Base-by-base conservation (phyloP, 1,140 invertebrate genomes). In the Drosophila santomea region DNA sequence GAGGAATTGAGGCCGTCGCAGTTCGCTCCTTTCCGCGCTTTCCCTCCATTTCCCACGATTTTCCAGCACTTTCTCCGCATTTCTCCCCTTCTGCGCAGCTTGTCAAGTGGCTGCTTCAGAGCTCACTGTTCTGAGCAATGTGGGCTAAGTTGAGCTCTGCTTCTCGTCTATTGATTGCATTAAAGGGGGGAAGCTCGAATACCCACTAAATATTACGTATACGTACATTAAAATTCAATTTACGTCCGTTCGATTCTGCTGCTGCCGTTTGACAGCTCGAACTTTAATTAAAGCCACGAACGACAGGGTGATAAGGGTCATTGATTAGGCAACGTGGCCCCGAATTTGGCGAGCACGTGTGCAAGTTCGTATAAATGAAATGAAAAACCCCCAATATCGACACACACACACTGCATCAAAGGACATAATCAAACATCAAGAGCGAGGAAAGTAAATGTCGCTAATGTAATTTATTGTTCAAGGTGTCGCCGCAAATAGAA, bases 141-240 rank as follows among this genome's bases (percentile, higher is more conserved):
- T 84, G 66, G 76, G 81, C 76, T 73, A 85, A 85, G 76, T 84
- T 84, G 63, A 71, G 76, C 74, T 69, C 58, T 66, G 52, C 64
- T 75, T 59, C 60, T 76, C 74, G 72, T 63, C 55, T 85, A 85
- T 85, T 81, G 82, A 85, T 86, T 81, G 74, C 74, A 64, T 78
- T 72, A 72, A 82, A 81, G 78, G 32, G 55, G 52, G 43, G 35
- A 48, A 59, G 54, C 39, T 56, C 44, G 52, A 48, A 57, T 43
- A 56, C 39, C 52, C n/a, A 63, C 43, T 28, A 39, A 69, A 71
- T 54, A 72, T 79, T 75, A 63, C 66, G 61, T 76, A 73, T 74
- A 77, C 73, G 51, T 58, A 74, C 82, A 85, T 86, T 85, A 81
- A 86, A 85, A 82, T 86, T 82, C 79, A 86, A 82, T 82, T 86